Conservation (phyloP, 2,888 invertebrate species). For the Globia sparganii region DNA sequence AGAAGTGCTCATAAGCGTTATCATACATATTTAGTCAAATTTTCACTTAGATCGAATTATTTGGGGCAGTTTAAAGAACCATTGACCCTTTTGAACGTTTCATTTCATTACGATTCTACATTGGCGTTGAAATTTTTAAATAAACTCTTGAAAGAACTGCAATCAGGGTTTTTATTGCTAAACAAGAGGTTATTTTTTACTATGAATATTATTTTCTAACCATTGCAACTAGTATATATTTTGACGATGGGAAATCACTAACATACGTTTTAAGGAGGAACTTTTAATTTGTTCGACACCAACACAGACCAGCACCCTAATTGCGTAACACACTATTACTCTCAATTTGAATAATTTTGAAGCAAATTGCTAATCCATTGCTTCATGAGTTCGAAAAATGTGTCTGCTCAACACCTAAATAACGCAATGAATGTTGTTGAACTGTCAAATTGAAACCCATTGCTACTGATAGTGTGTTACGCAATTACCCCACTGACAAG, state of each 20-base stretch:
- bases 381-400: too few relatives aligned
- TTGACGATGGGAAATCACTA: too few relatives aligned
- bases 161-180: neutral
- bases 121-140: neutral
- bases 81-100: neutral
- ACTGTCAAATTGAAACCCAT: too few relatives aligned
- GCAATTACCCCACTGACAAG: too few relatives aligned
- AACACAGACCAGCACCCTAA: conserved; percentile 3
- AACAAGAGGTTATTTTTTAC: too few relatives aligned
- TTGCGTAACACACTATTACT: too few relatives aligned
- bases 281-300: conserved; percentile 23
- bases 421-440: too few relatives aligned
- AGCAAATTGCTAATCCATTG: too few relatives aligned
- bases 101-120: neutral
- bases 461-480: too few relatives aligned
- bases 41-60: neutral
- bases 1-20: neutral
- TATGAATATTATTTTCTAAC: neutral
- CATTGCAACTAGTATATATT: neutral
- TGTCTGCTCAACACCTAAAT: too few relatives aligned
- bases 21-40: neutral
- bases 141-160: neutral
- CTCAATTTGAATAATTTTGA: too few relatives aligned
- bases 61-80: neutral
- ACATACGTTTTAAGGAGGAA: neutral